Evolutionary conservation across 2,113 vertebrate species (phyloP), one percentile per base, ranked within the genome.

Genomic region (Charina bottae): DNA sequence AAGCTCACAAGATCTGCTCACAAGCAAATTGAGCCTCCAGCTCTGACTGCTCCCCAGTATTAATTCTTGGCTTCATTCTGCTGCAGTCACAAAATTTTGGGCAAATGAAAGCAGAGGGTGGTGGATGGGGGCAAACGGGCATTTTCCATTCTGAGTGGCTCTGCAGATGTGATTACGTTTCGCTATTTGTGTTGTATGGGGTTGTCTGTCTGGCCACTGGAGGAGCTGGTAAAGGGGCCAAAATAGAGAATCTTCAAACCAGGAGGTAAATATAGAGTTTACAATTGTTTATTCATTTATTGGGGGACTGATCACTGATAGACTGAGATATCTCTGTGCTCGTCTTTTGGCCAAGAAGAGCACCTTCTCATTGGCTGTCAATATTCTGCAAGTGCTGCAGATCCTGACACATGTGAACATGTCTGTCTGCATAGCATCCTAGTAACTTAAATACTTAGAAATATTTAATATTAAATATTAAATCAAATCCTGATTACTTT

Each of bases 401-500:
- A 37, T 78, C 68, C 33, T 8, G 33, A 78, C 1, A 7, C 33
- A 78, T 37, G 33, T 19, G 37, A 78, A 37, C 37, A 78, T 17
- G 13, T 37, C 68, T 78, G 68, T 78, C 2, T 2, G 68, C 33
- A 78, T 17, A 37, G 68, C 33, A 78, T 37, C 33, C 33, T 78
- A 78, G 33, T 21, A 37, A 78, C 17, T 37, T 37, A 78, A 78
- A 19, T 17, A 78, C 8, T 78, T 37, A 46, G 46, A 46, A 46
- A n/a, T n/a, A n/a, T n/a, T n/a, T n/a, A n/a, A n/a, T n/a, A n/a
- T n/a, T n/a, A n/a, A n/a, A n/a, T n/a, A n/a, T n/a, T n/a, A n/a
- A n/a, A n/a, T 72, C 15, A 78, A 78, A n/a, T 78, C 68, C 68
- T 78, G 68, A 78, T 78, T 78, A 78, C 68, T 78, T 78, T 78